Percentiles rank a stretch among this genome's conserved stretches.
Evolutionary conservation across 2,888 invertebrate genomes (phyloP).

Genomic region (Diadromus collaris): DNA sequence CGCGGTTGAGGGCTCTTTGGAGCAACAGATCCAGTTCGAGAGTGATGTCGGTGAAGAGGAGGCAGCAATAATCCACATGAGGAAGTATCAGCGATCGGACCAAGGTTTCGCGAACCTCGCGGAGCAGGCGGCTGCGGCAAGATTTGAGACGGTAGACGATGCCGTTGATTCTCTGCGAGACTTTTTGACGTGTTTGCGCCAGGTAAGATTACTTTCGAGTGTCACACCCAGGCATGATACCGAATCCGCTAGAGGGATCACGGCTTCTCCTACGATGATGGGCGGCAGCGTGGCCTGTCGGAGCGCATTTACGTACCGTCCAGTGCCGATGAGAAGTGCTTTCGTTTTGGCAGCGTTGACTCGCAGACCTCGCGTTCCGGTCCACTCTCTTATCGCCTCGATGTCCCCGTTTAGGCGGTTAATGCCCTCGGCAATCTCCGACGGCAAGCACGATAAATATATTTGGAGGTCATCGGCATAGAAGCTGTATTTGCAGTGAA

Average conservation of each 20-base stretch:
- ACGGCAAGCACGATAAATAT: not conserved
- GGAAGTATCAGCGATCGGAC: not conserved
- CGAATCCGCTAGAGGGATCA: not conserved
- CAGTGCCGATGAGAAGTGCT: slow-evolving; percentile 5
- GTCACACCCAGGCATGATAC: not conserved
- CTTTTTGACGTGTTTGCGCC: slow-evolving; percentile 12
- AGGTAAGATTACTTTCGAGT: not conserved
- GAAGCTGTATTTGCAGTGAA: not conserved
- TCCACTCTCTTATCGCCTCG: not conserved
- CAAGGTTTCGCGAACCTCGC: not conserved
- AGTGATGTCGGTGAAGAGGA: not conserved
- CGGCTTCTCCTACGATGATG: not conserved
- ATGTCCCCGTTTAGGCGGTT: not conserved
- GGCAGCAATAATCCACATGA: slow-evolving; percentile 7
- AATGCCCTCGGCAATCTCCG: not conserved
- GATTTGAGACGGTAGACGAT: not conserved
- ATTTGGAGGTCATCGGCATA: slow-evolving; percentile 7
- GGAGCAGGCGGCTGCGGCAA: not conserved
- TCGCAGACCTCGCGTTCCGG: not conserved
- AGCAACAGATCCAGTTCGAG: not conserved
- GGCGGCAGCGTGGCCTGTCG: not conserved
- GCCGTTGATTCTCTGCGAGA: not conserved
- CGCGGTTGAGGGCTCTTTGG: not conserved
- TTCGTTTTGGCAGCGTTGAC: slow-evolving; percentile 28
- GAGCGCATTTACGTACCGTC: not conserved